Evolutionary conservation across 1,140 invertebrate species (phyloP).

Genomic region (Homalodisca vitripennis): DNA sequence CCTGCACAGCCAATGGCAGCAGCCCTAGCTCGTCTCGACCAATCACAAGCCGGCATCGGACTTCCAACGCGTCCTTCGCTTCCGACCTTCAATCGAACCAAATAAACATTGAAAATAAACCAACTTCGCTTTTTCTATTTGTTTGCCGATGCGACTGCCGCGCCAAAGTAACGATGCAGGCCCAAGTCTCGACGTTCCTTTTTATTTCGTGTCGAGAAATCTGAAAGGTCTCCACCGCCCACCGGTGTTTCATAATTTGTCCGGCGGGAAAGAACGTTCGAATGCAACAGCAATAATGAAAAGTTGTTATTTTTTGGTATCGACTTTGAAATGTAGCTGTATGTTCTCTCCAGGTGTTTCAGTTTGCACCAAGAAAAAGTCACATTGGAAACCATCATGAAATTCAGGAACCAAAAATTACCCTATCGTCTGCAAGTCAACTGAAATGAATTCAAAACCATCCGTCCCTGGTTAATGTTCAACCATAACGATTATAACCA

Average conservation of each 20-base stretch:
- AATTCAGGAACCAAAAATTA: no score
- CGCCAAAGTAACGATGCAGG: no score
- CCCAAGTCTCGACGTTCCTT: neutral
- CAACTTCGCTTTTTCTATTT: neutral
- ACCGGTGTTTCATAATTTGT: neutral
- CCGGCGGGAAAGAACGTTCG: neutral
- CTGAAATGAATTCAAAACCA: no score
- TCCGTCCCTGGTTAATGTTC: no score
- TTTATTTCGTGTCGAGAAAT: neutral
- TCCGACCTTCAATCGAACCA: conserved; percentile 5
- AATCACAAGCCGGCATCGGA: neutral
- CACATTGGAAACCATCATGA: no score
- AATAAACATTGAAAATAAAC: conserved; percentile 12
- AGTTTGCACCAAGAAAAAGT: no score
- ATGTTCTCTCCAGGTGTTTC: no score
- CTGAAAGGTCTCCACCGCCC: neutral
- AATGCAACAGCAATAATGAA: neutral
- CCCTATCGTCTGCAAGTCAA: no score
- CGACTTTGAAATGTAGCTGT: no score
- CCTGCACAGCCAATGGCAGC: neutral
- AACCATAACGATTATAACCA: no score
- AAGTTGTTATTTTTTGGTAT: neutral
- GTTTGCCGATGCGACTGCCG: no score
- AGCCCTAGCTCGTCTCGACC: neutral
- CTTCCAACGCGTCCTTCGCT: neutral